phyloP scores from a whole-genome alignment of 2,888 invertebrate genomes.

The Junonia oenone region DNA sequence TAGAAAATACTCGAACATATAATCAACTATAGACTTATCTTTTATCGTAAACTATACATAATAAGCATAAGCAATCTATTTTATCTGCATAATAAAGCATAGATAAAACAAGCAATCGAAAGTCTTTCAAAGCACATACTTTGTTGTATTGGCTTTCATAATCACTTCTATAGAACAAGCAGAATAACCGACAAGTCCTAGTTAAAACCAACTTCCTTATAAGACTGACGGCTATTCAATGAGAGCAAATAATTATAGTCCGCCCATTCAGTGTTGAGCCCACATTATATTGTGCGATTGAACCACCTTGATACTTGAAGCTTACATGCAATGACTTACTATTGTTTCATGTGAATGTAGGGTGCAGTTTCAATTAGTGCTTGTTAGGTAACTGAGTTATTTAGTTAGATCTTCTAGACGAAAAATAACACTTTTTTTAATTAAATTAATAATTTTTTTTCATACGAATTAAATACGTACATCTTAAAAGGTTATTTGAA shows the following conservation, averaged over 20 bases:
- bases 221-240: conserved; percentile 10
- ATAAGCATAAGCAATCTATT: too few relatives aligned
- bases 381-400: too few relatives aligned
- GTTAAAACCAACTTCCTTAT: conserved; percentile 4
- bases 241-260: conserved; percentile 17
- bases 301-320: conserved; percentile 8
- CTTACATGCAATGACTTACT: not conserved
- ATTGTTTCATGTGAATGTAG: too few relatives aligned
- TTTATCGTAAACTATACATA: not conserved
- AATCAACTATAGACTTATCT: too few relatives aligned
- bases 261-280: conserved; percentile 29
- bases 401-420: too few relatives aligned
- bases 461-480: too few relatives aligned
- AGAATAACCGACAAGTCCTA: not conserved
- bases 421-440: too few relatives aligned
- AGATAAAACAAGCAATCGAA: not conserved
- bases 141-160: not conserved
- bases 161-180: not conserved
- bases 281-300: conserved; percentile 4
- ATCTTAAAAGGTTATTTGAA: too few relatives aligned
- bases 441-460: too few relatives aligned
- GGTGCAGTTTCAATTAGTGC: too few relatives aligned
- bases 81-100: not conserved
- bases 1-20: too few relatives aligned
- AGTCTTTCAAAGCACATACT: not conserved